Percentiles rank a stretch among this genome's conserved stretches.
Conservation (phyloP, 2,797 vertebrate species). For the Spheniscus humboldti region DNA sequence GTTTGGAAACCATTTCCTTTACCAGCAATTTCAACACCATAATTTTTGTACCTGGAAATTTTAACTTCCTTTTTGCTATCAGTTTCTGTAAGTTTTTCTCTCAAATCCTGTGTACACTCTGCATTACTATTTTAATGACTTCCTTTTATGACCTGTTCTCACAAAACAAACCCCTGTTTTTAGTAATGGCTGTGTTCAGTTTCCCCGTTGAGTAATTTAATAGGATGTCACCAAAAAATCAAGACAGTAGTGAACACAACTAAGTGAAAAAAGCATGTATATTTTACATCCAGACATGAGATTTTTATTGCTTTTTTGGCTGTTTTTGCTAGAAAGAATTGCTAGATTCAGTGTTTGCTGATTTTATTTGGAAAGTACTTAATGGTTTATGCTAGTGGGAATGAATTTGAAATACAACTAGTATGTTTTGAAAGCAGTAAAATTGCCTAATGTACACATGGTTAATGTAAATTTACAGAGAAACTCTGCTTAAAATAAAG, state of each 20-base stretch:
- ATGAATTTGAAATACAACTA: neutral
- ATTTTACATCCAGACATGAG: neutral
- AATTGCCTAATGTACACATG: neutral
- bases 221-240: rapidly evolving
- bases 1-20: neutral
- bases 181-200: neutral
- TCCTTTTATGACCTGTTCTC: neutral
- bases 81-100: neutral
- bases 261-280: neutral
- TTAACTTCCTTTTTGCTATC: neutral
- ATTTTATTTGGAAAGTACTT: neutral
- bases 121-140: neutral
- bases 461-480: neutral
- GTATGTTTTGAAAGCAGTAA: neutral
- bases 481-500: neutral
- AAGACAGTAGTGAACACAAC: neutral
- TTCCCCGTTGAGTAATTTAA: neutral
- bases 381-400: neutral
- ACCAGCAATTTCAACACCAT: neutral
- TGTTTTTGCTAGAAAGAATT: neutral
- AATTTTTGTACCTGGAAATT: neutral
- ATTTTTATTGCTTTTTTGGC: neutral
- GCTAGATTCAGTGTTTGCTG: neutral
- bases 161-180: neutral
- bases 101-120: neutral